Evolutionary conservation across 2,113 vertebrate genomes (phyloP).

Genomic region (Seriola quinqueradiata): DNA sequence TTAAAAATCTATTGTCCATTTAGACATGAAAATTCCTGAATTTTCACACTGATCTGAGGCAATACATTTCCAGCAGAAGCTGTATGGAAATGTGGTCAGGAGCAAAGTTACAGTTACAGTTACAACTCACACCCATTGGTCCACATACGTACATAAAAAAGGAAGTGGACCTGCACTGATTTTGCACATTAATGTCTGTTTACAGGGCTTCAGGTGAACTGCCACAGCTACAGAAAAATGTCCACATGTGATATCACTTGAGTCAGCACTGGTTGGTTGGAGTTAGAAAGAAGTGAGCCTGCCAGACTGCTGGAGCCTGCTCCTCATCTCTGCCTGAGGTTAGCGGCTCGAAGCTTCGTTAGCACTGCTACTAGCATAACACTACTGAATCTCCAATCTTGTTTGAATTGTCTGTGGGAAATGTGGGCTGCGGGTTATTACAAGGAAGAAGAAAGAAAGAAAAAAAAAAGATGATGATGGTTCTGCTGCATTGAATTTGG

Average conservation of each 20-base stretch:
- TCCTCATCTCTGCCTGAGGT: background rate
- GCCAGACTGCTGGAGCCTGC: background rate
- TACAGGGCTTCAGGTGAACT: background rate
- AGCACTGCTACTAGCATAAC: background rate
- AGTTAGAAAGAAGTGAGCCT: background rate
- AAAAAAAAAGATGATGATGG: background rate
- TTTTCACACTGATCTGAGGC: constrained; percentile 9
- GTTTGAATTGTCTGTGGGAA: background rate
- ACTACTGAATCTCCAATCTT: background rate
- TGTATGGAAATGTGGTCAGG: background rate
- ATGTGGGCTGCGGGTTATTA: constrained; percentile 9
- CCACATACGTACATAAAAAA: background rate
- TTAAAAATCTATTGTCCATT: constrained; percentile 31
- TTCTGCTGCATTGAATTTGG: background rate
- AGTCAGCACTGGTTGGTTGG: background rate
- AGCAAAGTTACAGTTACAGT: background rate
- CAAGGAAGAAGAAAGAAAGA: background rate
- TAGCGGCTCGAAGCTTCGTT: background rate
- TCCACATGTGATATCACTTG: background rate
- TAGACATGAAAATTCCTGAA: background rate
- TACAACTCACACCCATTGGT: background rate
- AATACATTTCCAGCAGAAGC: constrained; percentile 1
- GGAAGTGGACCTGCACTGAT: background rate
- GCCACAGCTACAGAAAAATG: background rate
- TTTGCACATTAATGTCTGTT: constrained; percentile 3